phyloP scores from a whole-genome alignment of 2,888 invertebrate species.

The Fragum fragum region DNA sequence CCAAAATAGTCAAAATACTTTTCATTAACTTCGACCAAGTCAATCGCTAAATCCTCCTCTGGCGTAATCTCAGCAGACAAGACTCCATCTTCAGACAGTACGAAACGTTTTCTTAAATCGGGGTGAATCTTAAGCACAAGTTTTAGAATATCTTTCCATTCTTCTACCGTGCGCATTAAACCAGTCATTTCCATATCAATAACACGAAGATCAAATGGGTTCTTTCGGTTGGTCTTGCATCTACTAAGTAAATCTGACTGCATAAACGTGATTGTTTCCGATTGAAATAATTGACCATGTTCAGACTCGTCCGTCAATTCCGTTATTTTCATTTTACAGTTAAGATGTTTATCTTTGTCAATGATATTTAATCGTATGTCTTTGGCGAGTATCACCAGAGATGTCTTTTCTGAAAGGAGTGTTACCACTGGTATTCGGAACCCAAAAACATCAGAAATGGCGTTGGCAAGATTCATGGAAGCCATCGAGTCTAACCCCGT shows the following conservation, averaged over 20 bases:
- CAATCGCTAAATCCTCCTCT: slow-evolving; percentile 27
- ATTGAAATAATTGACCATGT: slow-evolving; percentile 21
- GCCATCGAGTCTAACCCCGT: slow-evolving; percentile 28
- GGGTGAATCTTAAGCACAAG: slow-evolving; percentile 45
- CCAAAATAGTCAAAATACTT: slow-evolving; percentile 26
- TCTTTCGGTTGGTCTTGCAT: slow-evolving; percentile 37
- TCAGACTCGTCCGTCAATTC: slow-evolving; percentile 2
- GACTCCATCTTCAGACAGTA: slow-evolving; percentile 23
- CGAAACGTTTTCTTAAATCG: slow-evolving; percentile 52
- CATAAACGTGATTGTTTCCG: slow-evolving; percentile 43
- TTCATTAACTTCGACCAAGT: slow-evolving; percentile 42
- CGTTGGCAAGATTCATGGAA: slow-evolving; percentile 16
- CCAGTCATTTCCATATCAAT: slow-evolving; percentile 51
- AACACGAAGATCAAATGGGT: slow-evolving; percentile 37
- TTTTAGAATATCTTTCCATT: slow-evolving; percentile 55
- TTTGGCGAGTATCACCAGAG: slow-evolving; percentile 33
- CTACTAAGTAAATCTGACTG: slow-evolving; percentile 40
- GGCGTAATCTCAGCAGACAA: slow-evolving; percentile 36
- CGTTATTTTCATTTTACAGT: background rate
- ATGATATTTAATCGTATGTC: slow-evolving; percentile 35
- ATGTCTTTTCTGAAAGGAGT: slow-evolving; percentile 47
- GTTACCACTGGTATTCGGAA: slow-evolving; percentile 48
- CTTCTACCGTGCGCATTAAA: slow-evolving; percentile 35
- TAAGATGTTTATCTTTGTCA: no score
- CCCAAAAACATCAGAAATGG: slow-evolving; percentile 26